Conservation (phyloP, 2,797 vertebrate genomes). For the Dryobates pubescens region DNA sequence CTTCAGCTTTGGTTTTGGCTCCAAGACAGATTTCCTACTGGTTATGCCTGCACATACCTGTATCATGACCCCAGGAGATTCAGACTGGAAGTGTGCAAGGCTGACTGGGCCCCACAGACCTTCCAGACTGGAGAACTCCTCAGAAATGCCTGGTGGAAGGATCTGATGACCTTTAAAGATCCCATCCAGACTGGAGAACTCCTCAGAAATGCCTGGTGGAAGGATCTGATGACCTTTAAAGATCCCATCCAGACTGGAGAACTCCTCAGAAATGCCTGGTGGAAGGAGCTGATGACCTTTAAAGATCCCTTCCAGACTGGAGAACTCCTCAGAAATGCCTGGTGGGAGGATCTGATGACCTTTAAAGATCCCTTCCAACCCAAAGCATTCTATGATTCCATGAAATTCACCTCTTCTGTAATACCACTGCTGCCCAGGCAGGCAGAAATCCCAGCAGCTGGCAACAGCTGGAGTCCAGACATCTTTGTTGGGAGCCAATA, state of each 20-base stretch:
- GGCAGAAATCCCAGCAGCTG: not conserved
- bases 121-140: not conserved
- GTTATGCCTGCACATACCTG: not conserved
- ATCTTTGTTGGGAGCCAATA: not conserved
- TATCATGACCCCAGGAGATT: not conserved
- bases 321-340: not conserved
- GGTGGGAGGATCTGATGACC: not conserved
- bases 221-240: not conserved
- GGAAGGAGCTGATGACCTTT: not conserved
- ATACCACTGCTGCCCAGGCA: not conserved
- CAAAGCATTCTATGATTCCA: too few relatives aligned
- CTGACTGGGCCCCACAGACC: not conserved
- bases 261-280: not conserved
- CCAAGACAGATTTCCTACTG: not conserved
- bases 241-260: too few relatives aligned
- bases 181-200: not conserved
- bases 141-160: not conserved
- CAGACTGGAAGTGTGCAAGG: not conserved
- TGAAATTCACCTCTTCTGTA: not conserved
- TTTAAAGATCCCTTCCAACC: too few relatives aligned
- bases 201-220: not conserved
- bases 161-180: too few relatives aligned
- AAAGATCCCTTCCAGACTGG: not conserved
- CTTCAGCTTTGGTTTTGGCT: not conserved
- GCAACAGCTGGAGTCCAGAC: not conserved